phyloP scores from a whole-genome alignment of 92 coral and sea anemone species.

The Diadumene lineata region DNA sequence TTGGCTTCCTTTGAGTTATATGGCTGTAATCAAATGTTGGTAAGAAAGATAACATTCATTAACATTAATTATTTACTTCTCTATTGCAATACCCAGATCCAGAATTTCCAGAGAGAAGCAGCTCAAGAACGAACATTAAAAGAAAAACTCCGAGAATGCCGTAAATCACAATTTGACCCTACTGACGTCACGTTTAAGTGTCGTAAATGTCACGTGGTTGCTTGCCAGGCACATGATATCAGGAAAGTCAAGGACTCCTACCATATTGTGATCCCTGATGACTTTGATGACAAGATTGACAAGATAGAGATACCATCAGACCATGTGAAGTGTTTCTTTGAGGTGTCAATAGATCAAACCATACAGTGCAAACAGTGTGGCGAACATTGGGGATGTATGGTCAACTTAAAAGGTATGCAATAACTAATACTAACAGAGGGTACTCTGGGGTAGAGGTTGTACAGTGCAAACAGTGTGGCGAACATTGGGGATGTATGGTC shows the following conservation, averaged over 20 bases:
- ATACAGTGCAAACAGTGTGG: conserved; percentile 63
- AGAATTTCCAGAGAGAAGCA: conserved; percentile 40
- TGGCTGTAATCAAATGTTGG: too few species aligned
- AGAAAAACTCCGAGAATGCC: conserved; percentile 29
- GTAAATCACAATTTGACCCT: conserved; percentile 31
- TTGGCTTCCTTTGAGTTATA: too few species aligned
- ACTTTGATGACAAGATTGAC: conserved; percentile 37
- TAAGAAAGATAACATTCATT: too few species aligned
- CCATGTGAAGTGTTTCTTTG: conserved; percentile 51
- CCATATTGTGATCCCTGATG: conserved; percentile 59
- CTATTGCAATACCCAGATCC: conserved; percentile 35
- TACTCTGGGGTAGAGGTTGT: background rate
- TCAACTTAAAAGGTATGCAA: conserved; percentile 36
- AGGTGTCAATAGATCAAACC: conserved; percentile 53
- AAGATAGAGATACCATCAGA: conserved; percentile 8
- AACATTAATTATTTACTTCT: background rate
- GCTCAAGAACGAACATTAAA: conserved; percentile 44
- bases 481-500: too few species aligned
- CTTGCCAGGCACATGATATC: conserved; percentile 84
- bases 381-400: conserved; percentile 85
- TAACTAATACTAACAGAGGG: background rate
- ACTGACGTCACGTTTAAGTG: conserved; percentile 74
- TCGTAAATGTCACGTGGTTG: conserved; percentile 66
- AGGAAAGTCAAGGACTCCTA: conserved; percentile 44
- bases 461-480: too few species aligned